Base-by-base conservation (phyloP, 2,888 invertebrate species). In the Conus canariensis region DNA sequence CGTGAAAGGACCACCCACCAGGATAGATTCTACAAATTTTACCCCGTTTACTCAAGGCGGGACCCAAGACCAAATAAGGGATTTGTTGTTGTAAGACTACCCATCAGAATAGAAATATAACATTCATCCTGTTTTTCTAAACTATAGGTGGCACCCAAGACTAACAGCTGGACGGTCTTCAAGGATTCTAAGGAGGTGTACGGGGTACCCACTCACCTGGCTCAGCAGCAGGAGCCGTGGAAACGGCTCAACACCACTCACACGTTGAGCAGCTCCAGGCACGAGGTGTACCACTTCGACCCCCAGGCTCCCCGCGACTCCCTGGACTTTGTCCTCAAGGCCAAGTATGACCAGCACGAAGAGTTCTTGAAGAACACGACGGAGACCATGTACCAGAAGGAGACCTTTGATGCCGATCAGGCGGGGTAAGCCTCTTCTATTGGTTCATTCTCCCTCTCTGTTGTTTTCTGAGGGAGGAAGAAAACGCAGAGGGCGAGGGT, bases 271-370 rank as follows among this genome's bases (percentile, higher is more conserved):
- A 95, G 95, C 80, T 93, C 94, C 25, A 92, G 95, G 77, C 94
- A 94, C 88, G 95, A 96, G 90, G 94, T 95, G 67, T 95, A 93
- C 89, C 95, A 96, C 90, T 92, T 93, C 90, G 96, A 96, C 89
- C 96, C 96, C 30, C 92, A 94, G 88, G 95, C 96, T 12, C 96
- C 96, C 30, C 92, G 92, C 25, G 96, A 96, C 93, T 95, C 95
- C 90, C 93, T 96, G 77, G 96, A 96, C 92, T 96, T 96, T 94
- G 92, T 96, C 22, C 92, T 96, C 25, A 96, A 96, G 92, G 93
- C 96, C 45, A 92, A 95, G 86, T 96, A 96, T 92, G 92, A 96
- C 92, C 96, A 96, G 64, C 96, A 96, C 92, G 93, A 94, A 22
- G 95, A 95, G 87, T 95, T 96, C 82, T 93, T 96, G 14, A 95